phyloP scores from a whole-genome alignment of 2,113 vertebrate genomes.

The Chaetodon trifascialis region DNA sequence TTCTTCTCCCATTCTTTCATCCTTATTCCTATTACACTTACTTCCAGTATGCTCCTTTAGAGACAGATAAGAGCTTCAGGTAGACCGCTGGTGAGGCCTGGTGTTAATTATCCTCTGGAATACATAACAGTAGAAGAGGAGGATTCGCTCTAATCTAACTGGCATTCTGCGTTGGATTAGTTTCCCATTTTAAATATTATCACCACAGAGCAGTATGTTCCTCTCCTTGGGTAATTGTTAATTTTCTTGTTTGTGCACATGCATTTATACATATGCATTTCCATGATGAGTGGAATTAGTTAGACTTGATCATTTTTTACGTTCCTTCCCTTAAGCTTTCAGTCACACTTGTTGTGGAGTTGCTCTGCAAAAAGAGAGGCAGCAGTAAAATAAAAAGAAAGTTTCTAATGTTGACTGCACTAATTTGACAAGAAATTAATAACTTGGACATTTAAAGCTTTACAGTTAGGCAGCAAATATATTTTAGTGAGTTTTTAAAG shows the following conservation, averaged over 20 bases:
- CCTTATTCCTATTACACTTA: not conserved
- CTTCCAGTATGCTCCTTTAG: conserved; percentile 8
- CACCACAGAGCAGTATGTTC: conserved; percentile 8
- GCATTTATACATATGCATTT: conserved; percentile 8
- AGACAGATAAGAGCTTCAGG: conserved; percentile 24
- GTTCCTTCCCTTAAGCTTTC: not conserved
- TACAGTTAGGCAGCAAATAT: no score
- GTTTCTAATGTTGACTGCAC: no score
- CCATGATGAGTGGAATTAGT: not conserved
- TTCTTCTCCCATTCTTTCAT: conserved; percentile 31
- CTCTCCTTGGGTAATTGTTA: not conserved
- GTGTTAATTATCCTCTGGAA: conserved; percentile 44
- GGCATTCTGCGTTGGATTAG: conserved; percentile 30
- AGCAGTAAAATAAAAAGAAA: not conserved
- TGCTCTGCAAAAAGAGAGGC: not conserved
- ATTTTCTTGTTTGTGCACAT: conserved; percentile 9
- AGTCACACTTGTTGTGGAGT: not conserved
- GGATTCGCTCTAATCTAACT: conserved; percentile 49
- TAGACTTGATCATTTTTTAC: not conserved
- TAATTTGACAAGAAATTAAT: no score
- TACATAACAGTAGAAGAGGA: conserved; percentile 27
- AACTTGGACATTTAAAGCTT: no score
- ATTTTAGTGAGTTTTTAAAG: no score
- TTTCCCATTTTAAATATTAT: conserved; percentile 9
- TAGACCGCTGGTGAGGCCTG: conserved; percentile 2